A percentile compares a stretch with the other conserved stretches of the same genome.
These are phyloP conservation scores for Zonitis immaculata DNA, from an alignment of 2,888 invertebrate genomes.

Conservation along the genomic window DNA sequence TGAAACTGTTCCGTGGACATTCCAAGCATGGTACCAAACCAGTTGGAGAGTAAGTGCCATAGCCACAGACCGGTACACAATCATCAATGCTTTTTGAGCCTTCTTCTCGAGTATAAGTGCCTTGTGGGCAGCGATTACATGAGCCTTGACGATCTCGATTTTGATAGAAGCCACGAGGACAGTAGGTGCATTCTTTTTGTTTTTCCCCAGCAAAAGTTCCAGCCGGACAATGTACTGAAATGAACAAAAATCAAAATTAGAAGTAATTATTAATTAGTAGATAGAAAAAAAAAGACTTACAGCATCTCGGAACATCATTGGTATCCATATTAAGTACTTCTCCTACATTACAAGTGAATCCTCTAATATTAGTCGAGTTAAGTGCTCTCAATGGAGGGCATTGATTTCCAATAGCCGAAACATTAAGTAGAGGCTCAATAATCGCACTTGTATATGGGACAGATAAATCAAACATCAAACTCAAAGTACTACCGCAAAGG, in stretches of 20 bases:
- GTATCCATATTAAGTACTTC: slow-evolving; percentile 93
- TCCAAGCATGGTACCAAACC: slow-evolving; percentile 91
- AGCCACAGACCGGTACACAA: slow-evolving; percentile 92
- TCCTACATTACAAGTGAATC: slow-evolving; percentile 90
- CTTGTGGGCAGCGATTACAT: slow-evolving; percentile 86
- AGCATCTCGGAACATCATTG: slow-evolving; percentile 85
- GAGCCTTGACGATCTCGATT: slow-evolving; percentile 85
- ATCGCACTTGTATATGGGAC: slow-evolving; percentile 89
- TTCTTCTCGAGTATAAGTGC: slow-evolving; percentile 88
- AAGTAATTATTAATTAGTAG: no score
- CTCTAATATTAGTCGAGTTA: slow-evolving; percentile 76
- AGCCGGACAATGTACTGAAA: slow-evolving; percentile 90
- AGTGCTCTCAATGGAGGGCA: slow-evolving; percentile 88
- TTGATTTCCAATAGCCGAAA: slow-evolving; percentile 85
- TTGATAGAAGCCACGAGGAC: slow-evolving; percentile 90
- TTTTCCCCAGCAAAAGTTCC: slow-evolving; percentile 90
- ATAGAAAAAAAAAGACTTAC: slow-evolving; percentile 56
- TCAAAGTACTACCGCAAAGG: slow-evolving; percentile 89
- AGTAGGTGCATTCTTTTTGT: slow-evolving; percentile 86
- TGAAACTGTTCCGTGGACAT: slow-evolving; percentile 89
- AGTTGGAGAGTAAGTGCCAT: slow-evolving; percentile 92
- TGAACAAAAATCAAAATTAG: not conserved
- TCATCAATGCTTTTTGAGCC: slow-evolving; percentile 82
- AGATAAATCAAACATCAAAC: slow-evolving; percentile 88
- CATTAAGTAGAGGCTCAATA: slow-evolving; percentile 82